Base-by-base conservation (phyloP, 2,888 invertebrate species). In the Malacosoma neustria region DNA sequence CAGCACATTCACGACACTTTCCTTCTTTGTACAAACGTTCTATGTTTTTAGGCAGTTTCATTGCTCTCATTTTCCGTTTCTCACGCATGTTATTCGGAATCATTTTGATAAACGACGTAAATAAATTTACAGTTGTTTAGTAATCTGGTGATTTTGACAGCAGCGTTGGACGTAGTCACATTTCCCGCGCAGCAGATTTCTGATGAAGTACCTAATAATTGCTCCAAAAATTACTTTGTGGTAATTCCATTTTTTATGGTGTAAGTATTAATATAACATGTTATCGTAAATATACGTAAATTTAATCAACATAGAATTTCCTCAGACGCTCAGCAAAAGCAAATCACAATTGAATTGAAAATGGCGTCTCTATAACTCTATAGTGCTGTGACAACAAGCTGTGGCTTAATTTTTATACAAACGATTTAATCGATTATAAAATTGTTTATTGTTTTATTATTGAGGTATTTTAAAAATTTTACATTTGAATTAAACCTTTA, bases 101-200 rank as follows among this genome's bases (percentile, higher is more conserved):
- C 81, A 82, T 82, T 22, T 22, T 22, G 22, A 5, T 22, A 22
- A 5, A 22, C 22, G 5, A 7, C 9, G 9, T 15, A 7, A 15
- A 15, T 22, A 22, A 46, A 37, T 39, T 36, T 40, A 34, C 45
- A 45, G 39, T 47, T 50, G 51, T 43, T 49, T 37, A 52, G 43
- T 39, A 41, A 42, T 31, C 45, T 52, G 46, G 49, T 46, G 45
- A 46, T 50, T 64, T 49, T 56, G 58, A 51, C 53, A 62, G 40
- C 44, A 29, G 40, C 44, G 30, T 40, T 48, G 54, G 65, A 61
- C 61, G 58, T 61, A 65, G 67, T 67, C 69, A 79, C 80, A 82
- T 86, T 86, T 86, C 86, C 86, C 86, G 86, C 86, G 82, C 80
- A 80, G 66, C 30, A 39, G 49, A 67, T 67, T 55, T 52, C 43